phyloP scores from a whole-genome alignment of 1,140 invertebrate species.

The Heliothis virescens region DNA sequence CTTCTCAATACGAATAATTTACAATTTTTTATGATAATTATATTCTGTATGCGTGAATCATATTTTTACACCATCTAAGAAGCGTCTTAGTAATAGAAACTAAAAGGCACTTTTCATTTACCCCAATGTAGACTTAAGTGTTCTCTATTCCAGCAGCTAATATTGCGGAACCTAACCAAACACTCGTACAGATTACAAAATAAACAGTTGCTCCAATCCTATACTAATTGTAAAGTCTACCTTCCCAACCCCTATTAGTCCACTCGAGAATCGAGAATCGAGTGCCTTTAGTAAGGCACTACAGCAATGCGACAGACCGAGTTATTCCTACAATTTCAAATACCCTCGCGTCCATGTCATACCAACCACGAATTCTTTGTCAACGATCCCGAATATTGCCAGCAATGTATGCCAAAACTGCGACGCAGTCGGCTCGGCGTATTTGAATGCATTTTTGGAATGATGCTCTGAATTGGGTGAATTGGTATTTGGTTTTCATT shows the following conservation, averaged over 20 bases:
- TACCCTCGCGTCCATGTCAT: slow-evolving; percentile 29
- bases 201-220: slow-evolving; percentile 16
- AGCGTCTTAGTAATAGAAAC: too few relatives aligned
- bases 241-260: background rate
- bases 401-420: slow-evolving; percentile 28
- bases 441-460: background rate
- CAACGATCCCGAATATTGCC: slow-evolving; percentile 10
- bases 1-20: background rate
- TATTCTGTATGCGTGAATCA: too few relatives aligned
- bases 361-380: slow-evolving; percentile 17
- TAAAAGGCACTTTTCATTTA: too few relatives aligned
- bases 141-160: too few relatives aligned
- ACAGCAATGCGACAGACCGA: slow-evolving; percentile 31
- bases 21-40: too few relatives aligned
- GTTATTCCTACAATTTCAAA: slow-evolving; percentile 12
- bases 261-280: slow-evolving; percentile 9
- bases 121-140: too few relatives aligned
- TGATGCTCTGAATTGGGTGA: slow-evolving; percentile 18
- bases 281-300: background rate
- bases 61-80: too few relatives aligned
- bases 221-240: slow-evolving; percentile 9
- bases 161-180: background rate
- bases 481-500: slow-evolving; percentile 41
- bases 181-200: slow-evolving; percentile 1
- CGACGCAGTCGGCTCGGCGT: background rate